Evolutionary conservation across 2,888 invertebrate species (phyloP).

Genomic region (Phengaris arion): DNA sequence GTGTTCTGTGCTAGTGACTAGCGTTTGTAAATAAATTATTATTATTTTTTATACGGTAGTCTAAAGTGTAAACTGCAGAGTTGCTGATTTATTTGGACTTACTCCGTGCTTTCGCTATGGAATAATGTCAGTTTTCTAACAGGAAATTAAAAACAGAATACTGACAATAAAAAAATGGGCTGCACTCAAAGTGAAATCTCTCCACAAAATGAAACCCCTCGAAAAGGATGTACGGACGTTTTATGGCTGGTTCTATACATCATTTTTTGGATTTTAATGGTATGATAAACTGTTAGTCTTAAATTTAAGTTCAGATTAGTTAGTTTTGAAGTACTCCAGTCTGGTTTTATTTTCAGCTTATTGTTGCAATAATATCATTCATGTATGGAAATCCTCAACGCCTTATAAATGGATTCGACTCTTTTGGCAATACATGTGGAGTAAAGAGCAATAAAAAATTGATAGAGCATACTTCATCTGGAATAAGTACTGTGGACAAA

Average conservation of each 20-base stretch:
- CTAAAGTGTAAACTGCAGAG: too few species aligned
- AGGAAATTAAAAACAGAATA: not conserved
- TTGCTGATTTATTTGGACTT: too few species aligned
- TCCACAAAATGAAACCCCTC: slow-evolving; percentile 80
- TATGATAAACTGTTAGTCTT: slow-evolving; percentile 57
- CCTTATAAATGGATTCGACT: slow-evolving; percentile 94
- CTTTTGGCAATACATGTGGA: slow-evolving; percentile 97
- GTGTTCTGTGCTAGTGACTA: too few species aligned
- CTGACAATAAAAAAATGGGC: slow-evolving; percentile 71
- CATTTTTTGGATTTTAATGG: slow-evolving; percentile 91
- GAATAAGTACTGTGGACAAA: slow-evolving; percentile 88
- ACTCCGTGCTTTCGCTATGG: not conserved
- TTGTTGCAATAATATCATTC: slow-evolving; percentile 91
- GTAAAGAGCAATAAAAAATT: slow-evolving; percentile 87
- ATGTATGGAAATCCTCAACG: slow-evolving; percentile 92
- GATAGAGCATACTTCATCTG: slow-evolving; percentile 86
- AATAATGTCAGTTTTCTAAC: not conserved
- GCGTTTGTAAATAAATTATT: too few species aligned
- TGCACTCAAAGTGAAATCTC: slow-evolving; percentile 83
- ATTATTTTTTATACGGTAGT: too few species aligned
- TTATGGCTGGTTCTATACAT: slow-evolving; percentile 89
- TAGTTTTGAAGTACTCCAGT: not conserved
- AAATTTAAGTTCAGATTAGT: not conserved
- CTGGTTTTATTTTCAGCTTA: slow-evolving; percentile 78
- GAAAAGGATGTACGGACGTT: slow-evolving; percentile 89